These are phyloP conservation scores for Montipora efflorescens DNA, from an alignment of 64 coral and sea anemone species.

Conservation along the genomic window DNA sequence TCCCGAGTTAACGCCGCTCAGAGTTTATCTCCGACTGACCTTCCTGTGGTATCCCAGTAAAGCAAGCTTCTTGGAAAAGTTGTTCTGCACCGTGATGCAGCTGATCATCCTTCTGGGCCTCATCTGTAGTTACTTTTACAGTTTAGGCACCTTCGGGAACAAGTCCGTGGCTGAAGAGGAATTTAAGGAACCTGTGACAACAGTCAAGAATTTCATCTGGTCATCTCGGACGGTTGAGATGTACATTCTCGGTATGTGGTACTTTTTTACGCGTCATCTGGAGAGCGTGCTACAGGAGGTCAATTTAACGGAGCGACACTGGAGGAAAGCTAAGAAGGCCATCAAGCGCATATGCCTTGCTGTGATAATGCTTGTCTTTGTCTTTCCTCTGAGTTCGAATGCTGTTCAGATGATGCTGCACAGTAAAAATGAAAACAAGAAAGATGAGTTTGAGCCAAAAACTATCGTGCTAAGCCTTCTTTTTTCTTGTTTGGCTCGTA, in stretches of 20 bases:
- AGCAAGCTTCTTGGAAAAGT: not conserved
- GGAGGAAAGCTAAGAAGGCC: constrained; percentile 42
- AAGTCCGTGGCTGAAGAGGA: constrained; percentile 52
- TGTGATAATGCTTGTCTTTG: constrained; percentile 28
- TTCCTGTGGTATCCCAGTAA: constrained; percentile 51
- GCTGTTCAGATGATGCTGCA: constrained; percentile 40
- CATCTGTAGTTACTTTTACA: not conserved
- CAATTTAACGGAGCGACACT: constrained; percentile 67
- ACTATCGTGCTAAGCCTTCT: constrained; percentile 13
- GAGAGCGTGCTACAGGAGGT: constrained; percentile 66
- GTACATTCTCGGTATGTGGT: constrained; percentile 65
- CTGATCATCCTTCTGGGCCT: not conserved
- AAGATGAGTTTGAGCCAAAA: not conserved
- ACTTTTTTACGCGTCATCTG: constrained; percentile 67
- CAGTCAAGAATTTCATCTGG: constrained; percentile 68
- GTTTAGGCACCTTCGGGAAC: constrained; percentile 64
- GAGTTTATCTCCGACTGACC: constrained; percentile 18
- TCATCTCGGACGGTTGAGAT: constrained; percentile 38
- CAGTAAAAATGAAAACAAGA: not conserved
- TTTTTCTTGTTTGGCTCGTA: constrained; percentile 16
- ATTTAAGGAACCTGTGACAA: constrained; percentile 44
- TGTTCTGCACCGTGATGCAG: not conserved
- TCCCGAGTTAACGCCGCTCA: constrained; percentile 7
- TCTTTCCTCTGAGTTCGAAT: constrained; percentile 31
- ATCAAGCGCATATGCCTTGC: not conserved